Percentiles rank a stretch among this genome's conserved stretches.
These are phyloP conservation scores for Ichneumoninae sp. DNA, from an alignment of 2,888 invertebrate species.

Conservation along the genomic window DNA sequence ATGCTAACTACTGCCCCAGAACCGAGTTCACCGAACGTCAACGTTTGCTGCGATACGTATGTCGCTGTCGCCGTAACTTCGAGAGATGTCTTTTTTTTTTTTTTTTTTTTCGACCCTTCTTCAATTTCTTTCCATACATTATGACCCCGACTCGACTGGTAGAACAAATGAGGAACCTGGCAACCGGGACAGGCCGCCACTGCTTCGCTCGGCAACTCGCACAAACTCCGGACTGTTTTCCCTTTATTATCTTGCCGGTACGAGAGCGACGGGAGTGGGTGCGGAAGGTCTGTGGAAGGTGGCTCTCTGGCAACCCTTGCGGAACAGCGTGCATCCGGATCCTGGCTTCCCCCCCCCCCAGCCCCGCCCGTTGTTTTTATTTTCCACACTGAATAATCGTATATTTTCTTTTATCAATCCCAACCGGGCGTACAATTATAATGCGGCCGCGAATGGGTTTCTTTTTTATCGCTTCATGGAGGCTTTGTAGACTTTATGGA, in stretches of 20 bases:
- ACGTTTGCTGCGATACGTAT: background rate
- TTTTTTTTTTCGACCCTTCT: background rate
- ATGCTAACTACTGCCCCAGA: conserved; percentile 8
- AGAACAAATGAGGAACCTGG: conserved; percentile 55
- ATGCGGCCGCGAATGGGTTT: conserved; percentile 15
- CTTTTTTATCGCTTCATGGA: conserved; percentile 13
- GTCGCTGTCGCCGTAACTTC: background rate
- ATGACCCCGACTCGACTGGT: background rate
- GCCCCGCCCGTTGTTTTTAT: background rate
- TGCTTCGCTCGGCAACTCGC: background rate
- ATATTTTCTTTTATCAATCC: conserved; percentile 41
- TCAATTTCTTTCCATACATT: conserved; percentile 8
- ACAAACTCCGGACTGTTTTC: conserved; percentile 16
- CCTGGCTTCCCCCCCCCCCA: background rate
- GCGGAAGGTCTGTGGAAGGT: conserved; percentile 15
- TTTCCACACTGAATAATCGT: conserved; percentile 23
- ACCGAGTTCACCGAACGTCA: conserved; percentile 20
- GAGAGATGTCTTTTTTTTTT: conserved; percentile 6
- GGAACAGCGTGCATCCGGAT: conserved; percentile 10
- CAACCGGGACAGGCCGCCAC: conserved; percentile 40
- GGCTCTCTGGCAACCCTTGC: conserved; percentile 18
- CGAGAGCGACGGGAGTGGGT: conserved; percentile 20
- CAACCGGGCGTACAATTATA: background rate
- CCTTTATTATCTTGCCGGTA: conserved; percentile 44
- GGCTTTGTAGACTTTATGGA: background rate